Base-by-base conservation (phyloP, 2,888 invertebrate genomes). In the Drosophila merina region DNA sequence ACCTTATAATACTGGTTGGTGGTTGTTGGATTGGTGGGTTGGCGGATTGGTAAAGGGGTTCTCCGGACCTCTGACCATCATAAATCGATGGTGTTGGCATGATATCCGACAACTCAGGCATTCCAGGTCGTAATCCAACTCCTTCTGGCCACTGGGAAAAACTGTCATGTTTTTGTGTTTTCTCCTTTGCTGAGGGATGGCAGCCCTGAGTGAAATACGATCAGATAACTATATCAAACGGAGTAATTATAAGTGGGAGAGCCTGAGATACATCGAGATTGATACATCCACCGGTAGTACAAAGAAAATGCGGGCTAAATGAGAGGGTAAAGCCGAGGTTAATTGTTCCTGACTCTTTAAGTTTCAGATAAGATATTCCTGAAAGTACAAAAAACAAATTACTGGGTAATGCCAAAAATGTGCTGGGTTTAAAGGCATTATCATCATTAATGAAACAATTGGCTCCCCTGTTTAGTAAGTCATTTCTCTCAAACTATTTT, bases 81-180 rank as follows among this genome's bases (percentile, higher is more conserved):
- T 88, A 81, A 88, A 81, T 81, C 86, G 81, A 86, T 71, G 79
- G 76, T 81, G 86, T 83, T 78, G 77, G 63, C 85, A 58, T 63
- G 77, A 77, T 84, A 84, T 66, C 52, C 74, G 49, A 57, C 40
- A 14, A 28, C 26, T 20, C 28, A 57, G 63, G 49, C 26, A 54
- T 49, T 47, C 33, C 25, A n/a, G 26, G 45, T 31, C 14, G 38
- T 40, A 28, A 14, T 7, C 25, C 26, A 4, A 42, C 40, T 54
- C 57, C 48, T 20, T 33, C 33, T 38, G 33, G 40, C 55, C 58
- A 77, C 51, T 77, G 84, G 79, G 78, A 80, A 86, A 80, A 84
- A 67, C 87, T 86, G 87, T 80, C 87, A 77, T 77, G 81, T 86
- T 80, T 84, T 86, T 68, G 57, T 68, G 49, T 51, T 74, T 68